Evolutionary conservation across 2,797 vertebrate genomes (phyloP), one percentile per base, ranked within the genome.

Genomic region (Distichodus sexfasciatus): DNA sequence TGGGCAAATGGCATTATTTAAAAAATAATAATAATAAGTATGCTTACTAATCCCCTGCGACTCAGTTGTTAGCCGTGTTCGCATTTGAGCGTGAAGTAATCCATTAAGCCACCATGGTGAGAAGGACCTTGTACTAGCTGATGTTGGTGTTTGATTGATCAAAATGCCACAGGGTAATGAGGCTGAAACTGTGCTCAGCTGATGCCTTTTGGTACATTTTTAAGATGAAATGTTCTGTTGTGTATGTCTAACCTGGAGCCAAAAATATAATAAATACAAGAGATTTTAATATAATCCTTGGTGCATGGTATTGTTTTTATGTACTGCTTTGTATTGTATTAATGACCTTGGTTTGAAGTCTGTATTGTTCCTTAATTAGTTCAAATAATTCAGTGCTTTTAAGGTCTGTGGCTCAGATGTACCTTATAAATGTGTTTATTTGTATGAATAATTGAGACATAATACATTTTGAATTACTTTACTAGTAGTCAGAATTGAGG

Each of bases 101-200:
- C 9, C 40, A 35, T 43, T 51, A 28, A n/a, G 24, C 5, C 6
- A n/a, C 29, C n/a, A 17, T 0, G 11, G 24, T 4, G 5, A 23
- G 41, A 46, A 35, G 14, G 19, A 54, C 4, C 4, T 19, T 60
- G 55, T 47, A 38, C 17, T 38, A 48, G 14, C 24, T 41, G 15
- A 43, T 21, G 8, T 15, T 28, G 50, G 23, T 63, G 26, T 76
- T 43, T 51, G 61, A 65, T 24, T 15, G 8, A 17, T 8, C 31
- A 41, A 36, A 33, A 19, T 69, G 36, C 60, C 26, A 9, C 12
- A 24, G 19, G 69, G 55, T 53, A 46, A 78, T 79, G 76, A 76
- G 26, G 73, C 66, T 43, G 46, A 61, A 19, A 48, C 21, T 14
- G 44, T 9, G 3, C 53, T 35, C 43, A 35, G 76, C 69, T 47